Evolutionary conservation across 2,113 vertebrate genomes (phyloP).

Genomic region (Pluvialis apricaria): DNA sequence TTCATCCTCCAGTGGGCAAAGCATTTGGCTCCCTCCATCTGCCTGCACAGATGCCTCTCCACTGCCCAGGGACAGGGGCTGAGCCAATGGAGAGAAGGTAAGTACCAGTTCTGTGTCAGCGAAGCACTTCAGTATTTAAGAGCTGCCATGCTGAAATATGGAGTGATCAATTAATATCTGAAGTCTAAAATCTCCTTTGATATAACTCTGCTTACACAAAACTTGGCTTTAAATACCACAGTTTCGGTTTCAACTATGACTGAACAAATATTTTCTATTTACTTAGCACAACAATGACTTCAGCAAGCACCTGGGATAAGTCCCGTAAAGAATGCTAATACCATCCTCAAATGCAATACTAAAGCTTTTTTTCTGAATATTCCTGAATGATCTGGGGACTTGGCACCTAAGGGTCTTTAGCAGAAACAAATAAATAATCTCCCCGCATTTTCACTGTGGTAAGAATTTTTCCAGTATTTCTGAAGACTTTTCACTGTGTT

Average conservation of each 20-base stretch:
- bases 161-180: not conserved
- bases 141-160: not conserved
- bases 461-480: conserved; percentile 44
- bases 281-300: not conserved
- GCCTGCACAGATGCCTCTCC: not conserved
- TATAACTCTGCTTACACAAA: not conserved
- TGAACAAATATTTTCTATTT: not conserved
- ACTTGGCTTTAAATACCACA: not conserved
- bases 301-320: not conserved
- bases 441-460: not conserved
- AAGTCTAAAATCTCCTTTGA: not conserved
- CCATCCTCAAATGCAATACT: not conserved
- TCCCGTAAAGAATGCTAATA: not conserved
- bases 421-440: conserved; percentile 6
- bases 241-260: not conserved
- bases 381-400: not conserved
- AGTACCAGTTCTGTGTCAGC: not conserved
- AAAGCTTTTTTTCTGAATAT: not conserved
- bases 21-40: not conserved
- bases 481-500: conserved; percentile 40
- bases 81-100: not conserved
- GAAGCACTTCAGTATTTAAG: not conserved
- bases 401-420: not conserved
- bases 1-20: not conserved
- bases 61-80: not conserved